Base-by-base conservation (phyloP, 2,797 vertebrate species). In the Phrynocephalus guinanensis region DNA sequence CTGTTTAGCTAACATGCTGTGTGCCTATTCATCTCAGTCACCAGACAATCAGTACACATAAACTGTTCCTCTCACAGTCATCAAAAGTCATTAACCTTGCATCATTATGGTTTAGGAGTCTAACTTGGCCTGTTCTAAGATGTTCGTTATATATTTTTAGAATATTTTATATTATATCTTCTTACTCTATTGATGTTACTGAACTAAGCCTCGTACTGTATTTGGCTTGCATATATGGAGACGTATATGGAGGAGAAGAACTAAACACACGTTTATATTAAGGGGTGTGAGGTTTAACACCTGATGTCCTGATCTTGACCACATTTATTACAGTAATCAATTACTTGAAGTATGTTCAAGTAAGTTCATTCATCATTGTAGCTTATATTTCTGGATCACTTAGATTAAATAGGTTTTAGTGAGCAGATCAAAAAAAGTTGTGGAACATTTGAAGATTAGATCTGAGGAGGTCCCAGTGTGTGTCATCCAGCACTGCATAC, bases 401-500 rank as follows among this genome's bases (percentile, higher is more conserved):
- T 71, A 85, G 76, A 81, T 88, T 50, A 81, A 24, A 22, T 72
- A 81, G 9, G n/a, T 82, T 48, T 75, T 87, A 66, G 73, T 67
- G 11, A 76, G 30, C 33, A 63, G 63, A 38, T 28, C 38, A 44
- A 38, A 76, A 38, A 22, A 44, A 52, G 30, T 10, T 63, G 3
- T 50, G n/a, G 38, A 9, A 67, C 30, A 33, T 86, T 88, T 60
- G 87, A 83, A 83, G 81, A 91, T 92, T 70, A 91, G 81, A 94
- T 82, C 88, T 84, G 81, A 92, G 87, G 85, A 89, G 88, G 93
- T 94, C 86, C 89, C 60, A 70, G 33, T 90, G 91, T 93, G 92
- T 95, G 87, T 93, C 89, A 85, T 88, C 75, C 94, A 82, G 89
- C 91, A 93, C 5, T 26, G 86, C 91, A 87, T 91, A 91, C 88